A percentile compares a stretch with the other conserved stretches of the same genome.
These are phyloP conservation scores for Antennarius striatus DNA, from an alignment of 2,113 vertebrate genomes.

Conservation along the genomic window DNA sequence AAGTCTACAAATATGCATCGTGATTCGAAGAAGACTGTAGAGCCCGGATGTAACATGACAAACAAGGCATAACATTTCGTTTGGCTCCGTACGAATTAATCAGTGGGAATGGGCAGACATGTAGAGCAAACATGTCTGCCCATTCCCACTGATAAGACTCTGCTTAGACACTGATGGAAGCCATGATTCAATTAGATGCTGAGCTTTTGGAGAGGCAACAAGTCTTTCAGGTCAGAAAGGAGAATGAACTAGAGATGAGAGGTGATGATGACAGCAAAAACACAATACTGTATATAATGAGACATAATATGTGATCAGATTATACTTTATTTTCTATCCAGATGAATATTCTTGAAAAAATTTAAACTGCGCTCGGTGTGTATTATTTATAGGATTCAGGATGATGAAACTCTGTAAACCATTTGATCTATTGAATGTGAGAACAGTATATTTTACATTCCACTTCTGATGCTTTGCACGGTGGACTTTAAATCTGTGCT, in stretches of 20 bases:
- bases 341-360: not conserved
- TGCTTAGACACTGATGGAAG: conserved; percentile 73
- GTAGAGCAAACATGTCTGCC: conserved; percentile 74
- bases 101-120: conserved; percentile 76
- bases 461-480: not conserved
- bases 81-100: conserved; percentile 84
- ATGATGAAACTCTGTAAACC: not conserved
- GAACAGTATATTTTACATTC: not conserved
- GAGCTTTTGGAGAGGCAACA: conserved; percentile 67
- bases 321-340: not conserved
- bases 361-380: not conserved
- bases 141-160: conserved; percentile 59
- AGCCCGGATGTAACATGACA: conserved; percentile 71
- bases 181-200: conserved; percentile 82
- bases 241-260: conserved; percentile 15
- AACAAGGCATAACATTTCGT: conserved; percentile 85
- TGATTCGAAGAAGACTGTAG: conserved; percentile 43
- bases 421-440: not conserved
- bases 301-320: not conserved
- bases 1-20: conserved; percentile 32
- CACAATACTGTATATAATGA: not conserved
- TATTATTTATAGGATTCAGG: not conserved
- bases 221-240: conserved; percentile 54
- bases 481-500: too few relatives aligned
- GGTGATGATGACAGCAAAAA: not conserved